Conservation (phyloP, 2,113 vertebrate species). For the Hystrix brachyura region DNA sequence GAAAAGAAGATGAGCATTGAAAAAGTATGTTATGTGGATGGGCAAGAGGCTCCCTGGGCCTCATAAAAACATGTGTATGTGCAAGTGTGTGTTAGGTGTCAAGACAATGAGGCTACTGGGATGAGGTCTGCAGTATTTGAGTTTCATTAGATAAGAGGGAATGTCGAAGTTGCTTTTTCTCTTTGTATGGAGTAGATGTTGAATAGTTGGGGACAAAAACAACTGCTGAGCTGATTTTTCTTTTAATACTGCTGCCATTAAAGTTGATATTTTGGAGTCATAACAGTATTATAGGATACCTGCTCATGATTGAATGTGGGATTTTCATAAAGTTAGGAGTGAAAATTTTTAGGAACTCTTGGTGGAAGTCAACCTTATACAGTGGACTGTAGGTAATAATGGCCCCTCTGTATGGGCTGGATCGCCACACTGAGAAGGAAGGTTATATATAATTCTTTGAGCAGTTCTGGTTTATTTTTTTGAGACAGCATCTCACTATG, state of each 20-base stretch:
- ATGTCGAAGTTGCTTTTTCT: not conserved
- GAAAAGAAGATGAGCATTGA: constrained; percentile 1
- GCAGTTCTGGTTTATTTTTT: not conserved
- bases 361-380: not conserved
- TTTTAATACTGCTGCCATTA: not conserved
- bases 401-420: not conserved
- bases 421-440: not conserved
- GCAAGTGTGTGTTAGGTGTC: not conserved
- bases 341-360: constrained; percentile 15
- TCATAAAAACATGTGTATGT: not conserved
- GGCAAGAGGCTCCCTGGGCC: not conserved
- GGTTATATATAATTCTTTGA: not conserved
- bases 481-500: not conserved
- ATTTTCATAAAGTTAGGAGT: constrained; percentile 40
- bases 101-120: not conserved
- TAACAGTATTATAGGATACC: not conserved
- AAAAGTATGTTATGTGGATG: constrained; percentile 35
- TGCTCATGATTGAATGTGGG: constrained; percentile 3
- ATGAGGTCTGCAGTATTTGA: not conserved
- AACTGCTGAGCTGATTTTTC: not conserved
- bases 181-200: not conserved
- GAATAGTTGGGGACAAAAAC: not conserved
- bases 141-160: not conserved
- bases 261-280: constrained; percentile 22
- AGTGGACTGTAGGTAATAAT: not conserved